Percentiles rank a stretch among this genome's conserved stretches.
These are phyloP conservation scores for Spilosoma lubricipeda DNA, from an alignment of 2,888 invertebrate genomes.

Conservation along the genomic window DNA sequence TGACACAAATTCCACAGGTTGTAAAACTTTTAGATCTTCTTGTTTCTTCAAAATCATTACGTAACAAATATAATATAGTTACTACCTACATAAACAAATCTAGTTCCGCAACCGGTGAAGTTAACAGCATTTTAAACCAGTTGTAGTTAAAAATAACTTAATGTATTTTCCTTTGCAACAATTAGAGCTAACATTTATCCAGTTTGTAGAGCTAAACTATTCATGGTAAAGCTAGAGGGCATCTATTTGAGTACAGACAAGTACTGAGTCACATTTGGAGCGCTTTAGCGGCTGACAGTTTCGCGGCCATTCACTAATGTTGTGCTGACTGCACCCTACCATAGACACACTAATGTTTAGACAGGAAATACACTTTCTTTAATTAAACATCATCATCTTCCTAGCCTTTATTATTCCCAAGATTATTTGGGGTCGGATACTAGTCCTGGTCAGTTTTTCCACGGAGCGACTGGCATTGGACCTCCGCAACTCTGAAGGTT, in stretches of 20 bases:
- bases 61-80: neutral
- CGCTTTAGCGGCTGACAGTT: constrained; percentile 59
- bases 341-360: constrained; percentile 43
- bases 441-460: too few relatives aligned
- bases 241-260: constrained; percentile 54
- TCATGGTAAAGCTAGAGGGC: constrained; percentile 43
- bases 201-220: constrained; percentile 36
- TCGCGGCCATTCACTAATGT: constrained; percentile 64
- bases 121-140: neutral
- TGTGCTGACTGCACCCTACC: constrained; percentile 61
- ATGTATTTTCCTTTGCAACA: constrained; percentile 18
- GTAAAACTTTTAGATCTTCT: neutral
- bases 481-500: too few relatives aligned
- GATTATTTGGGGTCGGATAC: too few relatives aligned
- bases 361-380: constrained; percentile 15
- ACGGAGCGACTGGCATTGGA: too few relatives aligned
- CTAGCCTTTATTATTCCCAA: too few relatives aligned
- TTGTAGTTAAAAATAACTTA: constrained; percentile 14
- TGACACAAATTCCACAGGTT: neutral
- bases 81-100: neutral
- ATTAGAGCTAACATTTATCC: constrained; percentile 31
- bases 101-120: neutral
- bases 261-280: constrained; percentile 60
- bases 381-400: too few relatives aligned
- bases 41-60: neutral